phyloP scores from a whole-genome alignment of 2,113 vertebrate species.

The Epinephelus moara region DNA sequence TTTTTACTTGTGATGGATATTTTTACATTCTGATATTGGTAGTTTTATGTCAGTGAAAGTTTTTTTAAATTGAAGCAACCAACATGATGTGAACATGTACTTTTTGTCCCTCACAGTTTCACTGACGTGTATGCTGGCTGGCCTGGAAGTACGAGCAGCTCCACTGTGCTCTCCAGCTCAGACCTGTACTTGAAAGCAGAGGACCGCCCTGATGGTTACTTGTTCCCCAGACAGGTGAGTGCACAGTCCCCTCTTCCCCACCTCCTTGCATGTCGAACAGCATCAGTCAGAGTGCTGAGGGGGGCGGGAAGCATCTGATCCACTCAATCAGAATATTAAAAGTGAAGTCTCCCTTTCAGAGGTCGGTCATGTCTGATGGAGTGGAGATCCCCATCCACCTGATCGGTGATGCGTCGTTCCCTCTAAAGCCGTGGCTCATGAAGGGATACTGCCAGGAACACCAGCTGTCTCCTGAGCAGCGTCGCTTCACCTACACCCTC shows the following conservation, averaged over 20 bases:
- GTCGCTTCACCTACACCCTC: slow-evolving; percentile 50
- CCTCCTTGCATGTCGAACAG: no score
- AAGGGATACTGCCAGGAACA: slow-evolving; percentile 37
- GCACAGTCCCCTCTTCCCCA: no score
- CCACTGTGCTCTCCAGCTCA: slow-evolving; percentile 52
- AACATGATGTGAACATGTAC: background rate
- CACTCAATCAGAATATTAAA: no score
- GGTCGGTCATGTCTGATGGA: slow-evolving; percentile 25
- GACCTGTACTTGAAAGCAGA: slow-evolving; percentile 62
- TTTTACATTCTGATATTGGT: no score
- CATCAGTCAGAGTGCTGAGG: no score
- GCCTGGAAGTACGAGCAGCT: slow-evolving; percentile 54
- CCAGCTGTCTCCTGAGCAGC: slow-evolving; percentile 38
- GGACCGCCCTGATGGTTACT: slow-evolving; percentile 45
- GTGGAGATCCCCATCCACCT: slow-evolving; percentile 64
- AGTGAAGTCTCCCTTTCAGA: slow-evolving; percentile 21
- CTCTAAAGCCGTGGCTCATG: slow-evolving; percentile 68
- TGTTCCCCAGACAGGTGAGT: slow-evolving; percentile 67
- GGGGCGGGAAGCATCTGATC: no score
- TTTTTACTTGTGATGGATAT: no score
- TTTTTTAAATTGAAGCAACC: no score
- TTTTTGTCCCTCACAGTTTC: slow-evolving; percentile 23
- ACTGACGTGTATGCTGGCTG: slow-evolving; percentile 64
- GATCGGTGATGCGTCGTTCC: slow-evolving; percentile 51
- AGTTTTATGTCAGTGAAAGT: no score